These are phyloP conservation scores for Paedocypris micromegethes DNA, from an alignment of 2,797 vertebrate genomes.

Conservation along the genomic window DNA sequence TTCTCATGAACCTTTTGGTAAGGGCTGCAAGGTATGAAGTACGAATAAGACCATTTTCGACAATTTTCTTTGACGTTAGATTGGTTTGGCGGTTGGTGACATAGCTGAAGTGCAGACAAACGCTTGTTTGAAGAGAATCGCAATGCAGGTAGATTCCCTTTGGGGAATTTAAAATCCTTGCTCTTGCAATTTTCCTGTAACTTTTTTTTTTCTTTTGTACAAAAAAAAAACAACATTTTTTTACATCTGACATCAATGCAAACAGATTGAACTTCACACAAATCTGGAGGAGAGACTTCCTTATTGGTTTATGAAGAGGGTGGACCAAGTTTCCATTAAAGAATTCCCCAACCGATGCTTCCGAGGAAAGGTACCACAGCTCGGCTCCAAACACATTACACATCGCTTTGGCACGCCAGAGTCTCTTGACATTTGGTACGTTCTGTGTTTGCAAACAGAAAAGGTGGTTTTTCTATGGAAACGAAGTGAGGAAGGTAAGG, in stretches of 20 bases:
- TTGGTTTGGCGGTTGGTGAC: slow-evolving; percentile 83
- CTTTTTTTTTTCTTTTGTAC: too few relatives aligned
- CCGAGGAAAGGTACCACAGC: slow-evolving; percentile 35
- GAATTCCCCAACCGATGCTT: slow-evolving; percentile 73
- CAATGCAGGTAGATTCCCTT: slow-evolving; percentile 74
- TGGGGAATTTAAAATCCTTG: too few relatives aligned
- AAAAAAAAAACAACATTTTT: too few relatives aligned
- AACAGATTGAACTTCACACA: slow-evolving; percentile 80
- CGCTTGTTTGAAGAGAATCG: slow-evolving; percentile 78
- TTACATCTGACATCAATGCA: background rate
- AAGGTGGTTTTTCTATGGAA: slow-evolving; percentile 20
- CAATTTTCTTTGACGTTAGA: slow-evolving; percentile 56
- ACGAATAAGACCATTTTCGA: background rate
- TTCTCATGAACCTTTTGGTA: slow-evolving; percentile 84
- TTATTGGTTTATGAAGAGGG: slow-evolving; percentile 73
- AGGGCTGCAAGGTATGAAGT: slow-evolving; percentile 41
- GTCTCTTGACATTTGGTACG: too few relatives aligned
- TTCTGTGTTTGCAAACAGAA: slow-evolving; percentile 33
- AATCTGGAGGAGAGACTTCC: slow-evolving; percentile 80
- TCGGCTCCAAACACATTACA: background rate
- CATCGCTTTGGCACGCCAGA: too few relatives aligned
- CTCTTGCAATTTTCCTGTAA: too few relatives aligned
- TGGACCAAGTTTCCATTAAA: slow-evolving; percentile 66
- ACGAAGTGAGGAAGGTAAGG: slow-evolving; percentile 18
- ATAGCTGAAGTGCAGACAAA: slow-evolving; percentile 82